Evolutionary conservation across 1,140 invertebrate genomes (phyloP).

Genomic region (Aethina tumida): DNA sequence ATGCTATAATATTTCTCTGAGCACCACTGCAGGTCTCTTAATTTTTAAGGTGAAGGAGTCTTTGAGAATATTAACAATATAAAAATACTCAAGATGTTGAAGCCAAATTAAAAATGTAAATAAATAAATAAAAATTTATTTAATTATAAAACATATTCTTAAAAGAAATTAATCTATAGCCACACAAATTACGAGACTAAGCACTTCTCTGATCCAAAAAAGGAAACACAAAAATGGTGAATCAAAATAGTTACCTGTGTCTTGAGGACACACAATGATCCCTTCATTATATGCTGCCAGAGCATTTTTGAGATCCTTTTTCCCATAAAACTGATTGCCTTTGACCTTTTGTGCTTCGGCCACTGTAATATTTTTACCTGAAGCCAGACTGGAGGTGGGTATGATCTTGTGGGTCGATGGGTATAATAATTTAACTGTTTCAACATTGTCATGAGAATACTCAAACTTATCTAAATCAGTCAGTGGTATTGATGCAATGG

Average conservation of each 20-base stretch:
- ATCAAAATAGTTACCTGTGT: constrained; percentile 47
- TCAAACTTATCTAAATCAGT: too few relatives aligned
- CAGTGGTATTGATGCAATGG: too few relatives aligned
- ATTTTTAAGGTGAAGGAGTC: too few relatives aligned
- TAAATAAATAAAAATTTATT: background rate
- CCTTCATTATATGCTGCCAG: constrained; percentile 64
- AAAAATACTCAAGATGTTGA: too few relatives aligned
- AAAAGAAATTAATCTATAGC: background rate
- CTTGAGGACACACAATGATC: constrained; percentile 51
- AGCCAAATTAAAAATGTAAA: too few relatives aligned
- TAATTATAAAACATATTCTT: background rate
- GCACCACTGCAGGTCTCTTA: too few relatives aligned
- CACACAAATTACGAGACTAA: background rate
- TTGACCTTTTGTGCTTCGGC: constrained; percentile 57
- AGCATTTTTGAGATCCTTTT: constrained; percentile 63
- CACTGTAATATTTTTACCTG: constrained; percentile 54
- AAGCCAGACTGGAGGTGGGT: too few relatives aligned
- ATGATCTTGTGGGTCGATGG: too few relatives aligned
- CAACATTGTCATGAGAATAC: too few relatives aligned
- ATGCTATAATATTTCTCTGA: too few relatives aligned
- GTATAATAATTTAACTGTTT: too few relatives aligned
- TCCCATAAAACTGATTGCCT: constrained; percentile 71
- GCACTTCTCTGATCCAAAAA: background rate
- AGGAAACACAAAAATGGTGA: constrained; percentile 2
- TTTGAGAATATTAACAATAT: too few relatives aligned